A percentile compares a stretch with the other conserved stretches of the same genome.
Conservation (phyloP, 64 coral and sea anemone species). For the Astreopora myriophthalma region DNA sequence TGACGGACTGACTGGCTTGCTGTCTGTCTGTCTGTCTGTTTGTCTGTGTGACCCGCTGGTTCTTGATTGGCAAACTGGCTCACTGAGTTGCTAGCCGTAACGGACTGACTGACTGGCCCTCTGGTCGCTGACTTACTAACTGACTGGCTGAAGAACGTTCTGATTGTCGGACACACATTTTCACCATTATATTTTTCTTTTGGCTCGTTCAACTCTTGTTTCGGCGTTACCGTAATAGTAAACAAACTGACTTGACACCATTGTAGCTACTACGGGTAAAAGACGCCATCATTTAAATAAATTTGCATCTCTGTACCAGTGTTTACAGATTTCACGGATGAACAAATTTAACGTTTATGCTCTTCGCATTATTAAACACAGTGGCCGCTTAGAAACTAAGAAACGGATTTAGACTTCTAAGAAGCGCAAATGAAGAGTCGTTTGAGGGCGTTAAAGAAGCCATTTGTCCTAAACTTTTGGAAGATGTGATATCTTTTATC, state of each 20-base stretch:
- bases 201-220: too few relatives aligned
- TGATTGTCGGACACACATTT: too few relatives aligned
- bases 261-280: background rate
- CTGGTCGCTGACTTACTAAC: background rate
- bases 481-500: background rate
- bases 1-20: background rate
- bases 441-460: too few relatives aligned
- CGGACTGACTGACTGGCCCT: background rate
- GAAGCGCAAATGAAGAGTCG: too few relatives aligned
- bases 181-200: too few relatives aligned
- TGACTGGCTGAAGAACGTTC: background rate
- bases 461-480: too few relatives aligned
- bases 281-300: constrained; percentile 2
- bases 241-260: background rate
- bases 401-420: background rate
- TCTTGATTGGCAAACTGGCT: too few relatives aligned
- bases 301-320: background rate
- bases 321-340: constrained; percentile 64
- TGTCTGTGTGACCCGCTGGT: too few relatives aligned
- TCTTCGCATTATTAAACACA: too few relatives aligned
- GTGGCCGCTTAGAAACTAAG: background rate
- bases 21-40: too few relatives aligned
- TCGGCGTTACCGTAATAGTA: background rate
- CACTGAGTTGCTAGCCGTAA: too few relatives aligned
- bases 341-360: constrained; percentile 11